These are phyloP conservation scores for Cenopis cana DNA, from an alignment of 2,888 invertebrate genomes.

Conservation along the genomic window DNA sequence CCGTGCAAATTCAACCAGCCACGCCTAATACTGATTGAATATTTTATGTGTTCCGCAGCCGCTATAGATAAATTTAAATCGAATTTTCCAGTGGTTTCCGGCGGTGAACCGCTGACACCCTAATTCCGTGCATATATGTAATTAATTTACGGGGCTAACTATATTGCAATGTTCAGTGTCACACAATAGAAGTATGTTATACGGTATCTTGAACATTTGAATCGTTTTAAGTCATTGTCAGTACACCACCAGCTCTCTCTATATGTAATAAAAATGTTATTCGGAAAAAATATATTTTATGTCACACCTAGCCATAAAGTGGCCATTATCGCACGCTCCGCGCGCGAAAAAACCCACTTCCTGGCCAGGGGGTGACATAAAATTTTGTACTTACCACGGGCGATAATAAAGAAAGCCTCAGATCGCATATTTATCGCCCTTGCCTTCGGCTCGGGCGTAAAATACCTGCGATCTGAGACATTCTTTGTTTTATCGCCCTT, in stretches of 20 bases:
- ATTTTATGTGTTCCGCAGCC: constrained; percentile 25
- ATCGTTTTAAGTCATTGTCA: background rate
- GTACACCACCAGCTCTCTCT: background rate
- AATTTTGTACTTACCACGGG: no score
- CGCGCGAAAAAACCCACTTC: no score
- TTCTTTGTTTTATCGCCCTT: no score
- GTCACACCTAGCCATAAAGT: no score
- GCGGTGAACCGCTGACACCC: constrained; percentile 28
- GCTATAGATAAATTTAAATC: constrained; percentile 33
- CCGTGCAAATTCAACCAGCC: constrained; percentile 16
- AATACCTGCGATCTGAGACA: no score
- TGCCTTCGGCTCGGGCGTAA: no score
- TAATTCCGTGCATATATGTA: constrained; percentile 24
- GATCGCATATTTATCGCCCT: no score
- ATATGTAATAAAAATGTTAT: no score
- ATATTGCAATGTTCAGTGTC: constrained; percentile 32
- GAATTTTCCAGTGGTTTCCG: constrained; percentile 24
- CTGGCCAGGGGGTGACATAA: no score
- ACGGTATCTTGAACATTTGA: background rate
- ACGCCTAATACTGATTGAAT: constrained; percentile 28
- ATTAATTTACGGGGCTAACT: constrained; percentile 39
- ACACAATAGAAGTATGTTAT: background rate
- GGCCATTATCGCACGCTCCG: no score
- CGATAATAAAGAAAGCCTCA: no score
- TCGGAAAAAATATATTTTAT: no score